These are phyloP conservation scores for Melikaiella ostensackeni DNA, from an alignment of 2,888 invertebrate species.

Conservation along the genomic window DNA sequence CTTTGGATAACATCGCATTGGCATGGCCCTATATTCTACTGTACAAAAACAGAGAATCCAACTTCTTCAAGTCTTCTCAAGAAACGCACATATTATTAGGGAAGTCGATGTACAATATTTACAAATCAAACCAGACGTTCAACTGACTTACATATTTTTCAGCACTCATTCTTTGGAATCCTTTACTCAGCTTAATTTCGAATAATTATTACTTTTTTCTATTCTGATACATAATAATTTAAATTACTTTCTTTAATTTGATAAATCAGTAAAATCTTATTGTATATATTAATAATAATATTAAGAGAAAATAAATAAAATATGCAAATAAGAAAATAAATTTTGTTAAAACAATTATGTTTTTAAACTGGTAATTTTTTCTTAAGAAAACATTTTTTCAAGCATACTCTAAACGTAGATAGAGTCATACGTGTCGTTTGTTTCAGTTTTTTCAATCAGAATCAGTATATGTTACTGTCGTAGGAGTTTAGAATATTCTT, in stretches of 20 bases:
- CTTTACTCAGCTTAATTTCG: not conserved
- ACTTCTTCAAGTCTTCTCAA: slow-evolving; percentile 44
- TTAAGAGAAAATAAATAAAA: not conserved
- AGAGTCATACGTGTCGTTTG: slow-evolving; percentile 1
- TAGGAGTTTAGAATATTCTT: too few species aligned
- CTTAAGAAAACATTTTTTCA: not conserved
- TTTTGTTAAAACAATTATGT: not conserved
- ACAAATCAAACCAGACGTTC: slow-evolving; percentile 25
- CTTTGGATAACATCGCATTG: slow-evolving; percentile 52
- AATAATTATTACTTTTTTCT: not conserved
- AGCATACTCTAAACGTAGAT: not conserved
- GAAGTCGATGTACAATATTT: slow-evolving; percentile 26
- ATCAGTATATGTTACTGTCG: too few species aligned
- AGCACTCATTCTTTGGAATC: not conserved
- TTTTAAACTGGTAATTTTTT: not conserved
- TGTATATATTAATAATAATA: not conserved
- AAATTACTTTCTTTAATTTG: not conserved
- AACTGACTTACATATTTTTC: slow-evolving; percentile 5
- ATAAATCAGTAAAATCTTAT: not conserved
- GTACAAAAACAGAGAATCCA: slow-evolving; percentile 49
- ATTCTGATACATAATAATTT: not conserved
- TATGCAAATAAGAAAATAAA: not conserved
- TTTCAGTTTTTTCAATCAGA: not conserved
- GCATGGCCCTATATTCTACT: slow-evolving; percentile 46
- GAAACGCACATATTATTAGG: not conserved